phyloP scores from a whole-genome alignment of 1,140 invertebrate species.

The Trichomalopsis sarcophagae region DNA sequence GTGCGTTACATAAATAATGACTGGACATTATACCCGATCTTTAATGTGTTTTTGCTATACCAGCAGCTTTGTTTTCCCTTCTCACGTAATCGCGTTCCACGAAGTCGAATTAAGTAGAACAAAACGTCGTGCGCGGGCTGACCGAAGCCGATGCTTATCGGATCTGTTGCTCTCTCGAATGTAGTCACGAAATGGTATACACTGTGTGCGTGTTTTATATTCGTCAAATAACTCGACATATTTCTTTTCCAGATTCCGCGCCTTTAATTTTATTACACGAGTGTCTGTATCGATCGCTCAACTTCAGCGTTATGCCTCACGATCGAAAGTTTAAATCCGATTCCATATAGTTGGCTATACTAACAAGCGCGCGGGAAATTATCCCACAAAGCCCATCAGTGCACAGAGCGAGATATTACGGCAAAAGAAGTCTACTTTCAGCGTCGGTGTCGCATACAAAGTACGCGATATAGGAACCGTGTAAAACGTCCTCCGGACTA shows the following conservation, averaged over 20 bases:
- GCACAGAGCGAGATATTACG: not conserved
- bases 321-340: not conserved
- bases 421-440: not conserved
- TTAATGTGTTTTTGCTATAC: not conserved
- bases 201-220: not conserved
- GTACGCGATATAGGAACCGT: not conserved
- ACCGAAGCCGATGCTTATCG: not conserved
- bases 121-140: not conserved
- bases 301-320: not conserved
- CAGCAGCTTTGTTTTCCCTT: not conserved
- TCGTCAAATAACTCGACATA: not conserved
- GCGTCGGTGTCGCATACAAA: not conserved
- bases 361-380: not conserved
- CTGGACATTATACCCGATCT: not conserved
- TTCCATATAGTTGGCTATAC: not conserved
- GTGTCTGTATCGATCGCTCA: not conserved
- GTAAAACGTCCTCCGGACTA: constrained; percentile 6
- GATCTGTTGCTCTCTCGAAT: not conserved
- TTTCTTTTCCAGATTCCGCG: not conserved
- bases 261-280: not conserved
- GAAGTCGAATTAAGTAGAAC: constrained; percentile 10
- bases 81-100: not conserved
- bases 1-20: not conserved
- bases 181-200: not conserved
- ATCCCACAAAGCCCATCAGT: not conserved